Conservation (phyloP, 2,113 vertebrate genomes). For the Cololabis saira region DNA sequence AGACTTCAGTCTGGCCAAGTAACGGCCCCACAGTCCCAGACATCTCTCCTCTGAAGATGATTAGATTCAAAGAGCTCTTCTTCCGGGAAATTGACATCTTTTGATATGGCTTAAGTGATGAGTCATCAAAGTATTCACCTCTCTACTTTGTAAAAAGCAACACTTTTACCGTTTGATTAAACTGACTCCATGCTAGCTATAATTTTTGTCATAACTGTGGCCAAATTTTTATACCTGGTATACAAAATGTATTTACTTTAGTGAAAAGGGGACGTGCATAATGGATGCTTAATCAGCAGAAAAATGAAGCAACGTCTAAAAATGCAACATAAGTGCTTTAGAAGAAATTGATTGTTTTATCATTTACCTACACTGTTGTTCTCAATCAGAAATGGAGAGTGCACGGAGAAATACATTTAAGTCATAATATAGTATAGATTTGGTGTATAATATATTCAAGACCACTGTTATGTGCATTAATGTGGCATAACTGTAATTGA, state of each 20-base stretch:
- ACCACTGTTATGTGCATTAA: too few species aligned
- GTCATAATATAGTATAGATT: too few species aligned
- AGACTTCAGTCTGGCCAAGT: constrained; percentile 46
- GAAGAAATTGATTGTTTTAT: constrained; percentile 16
- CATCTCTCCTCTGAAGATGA: constrained; percentile 27
- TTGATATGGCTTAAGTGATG: constrained; percentile 39
- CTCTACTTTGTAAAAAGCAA: constrained; percentile 11
- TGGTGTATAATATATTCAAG: too few species aligned
- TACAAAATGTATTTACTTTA: constrained; percentile 7
- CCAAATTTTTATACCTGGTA: not conserved
- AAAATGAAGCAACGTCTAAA: constrained; percentile 12
- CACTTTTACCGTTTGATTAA: not conserved
- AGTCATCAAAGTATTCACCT: constrained; percentile 37
- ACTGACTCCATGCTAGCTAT: not conserved
- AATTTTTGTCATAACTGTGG: not conserved
- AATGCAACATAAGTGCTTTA: constrained; percentile 6
- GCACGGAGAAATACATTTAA: too few species aligned
- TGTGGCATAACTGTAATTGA: too few species aligned
- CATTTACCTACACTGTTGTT: not conserved
- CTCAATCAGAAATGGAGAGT: too few species aligned
- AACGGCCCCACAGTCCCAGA: constrained; percentile 18
- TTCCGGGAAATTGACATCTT: constrained; percentile 49
- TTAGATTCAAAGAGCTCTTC: constrained; percentile 45
- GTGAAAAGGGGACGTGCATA: constrained; percentile 2
- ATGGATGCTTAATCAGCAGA: constrained; percentile 24